Evolutionary conservation across 2,113 vertebrate genomes (phyloP).

Genomic region (Apteryx mantelli): DNA sequence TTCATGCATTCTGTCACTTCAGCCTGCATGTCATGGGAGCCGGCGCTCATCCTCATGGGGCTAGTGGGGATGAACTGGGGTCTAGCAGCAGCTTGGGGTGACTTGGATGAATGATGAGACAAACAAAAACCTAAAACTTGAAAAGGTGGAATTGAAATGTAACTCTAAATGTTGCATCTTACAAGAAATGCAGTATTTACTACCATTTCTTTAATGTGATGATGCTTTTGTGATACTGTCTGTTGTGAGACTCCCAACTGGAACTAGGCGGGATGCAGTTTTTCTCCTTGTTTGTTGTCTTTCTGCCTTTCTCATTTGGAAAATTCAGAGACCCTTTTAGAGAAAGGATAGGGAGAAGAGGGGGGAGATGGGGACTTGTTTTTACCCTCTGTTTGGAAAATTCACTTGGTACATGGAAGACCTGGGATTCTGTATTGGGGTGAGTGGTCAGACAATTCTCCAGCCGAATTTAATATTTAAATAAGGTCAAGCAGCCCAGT

Average conservation of each 20-base stretch:
- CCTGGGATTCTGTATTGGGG: neutral
- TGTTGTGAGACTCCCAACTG: neutral
- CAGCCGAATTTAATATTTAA: neutral
- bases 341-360: neutral
- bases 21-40: neutral
- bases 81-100: neutral
- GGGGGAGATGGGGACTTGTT: neutral
- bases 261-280: accelerated
- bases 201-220: neutral
- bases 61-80: neutral
- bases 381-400: neutral
- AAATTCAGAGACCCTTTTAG: neutral
- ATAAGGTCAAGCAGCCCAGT: neutral
- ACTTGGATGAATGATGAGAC: neutral
- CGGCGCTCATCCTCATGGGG: neutral
- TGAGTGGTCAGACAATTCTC: neutral
- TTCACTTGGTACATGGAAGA: neutral
- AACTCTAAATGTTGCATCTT: neutral
- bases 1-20: neutral
- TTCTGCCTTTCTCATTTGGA: neutral
- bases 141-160: neutral
- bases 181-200: neutral
- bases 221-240: neutral
- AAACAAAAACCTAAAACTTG: neutral
- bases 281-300: neutral